A percentile compares a stretch with the other conserved stretches of the same genome.
Conservation (phyloP, 2,888 invertebrate species). For the Chydorus sphaericus region DNA sequence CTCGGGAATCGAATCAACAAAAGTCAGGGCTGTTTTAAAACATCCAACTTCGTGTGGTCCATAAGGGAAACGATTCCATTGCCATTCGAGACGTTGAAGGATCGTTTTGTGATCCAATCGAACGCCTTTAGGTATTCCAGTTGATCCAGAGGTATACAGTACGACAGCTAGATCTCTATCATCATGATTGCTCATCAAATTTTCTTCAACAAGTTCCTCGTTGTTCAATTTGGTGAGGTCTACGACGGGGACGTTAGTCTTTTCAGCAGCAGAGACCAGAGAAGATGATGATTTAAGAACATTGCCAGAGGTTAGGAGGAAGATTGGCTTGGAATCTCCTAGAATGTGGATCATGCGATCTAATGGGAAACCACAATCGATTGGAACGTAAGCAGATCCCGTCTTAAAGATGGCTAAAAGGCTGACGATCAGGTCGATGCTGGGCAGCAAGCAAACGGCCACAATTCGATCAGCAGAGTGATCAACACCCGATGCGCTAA, state of each 20-base stretch:
- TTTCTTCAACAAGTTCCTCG: neutral
- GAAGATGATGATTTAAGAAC: constrained; percentile 44
- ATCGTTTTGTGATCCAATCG: constrained; percentile 59
- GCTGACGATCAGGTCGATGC: constrained; percentile 47
- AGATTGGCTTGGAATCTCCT: constrained; percentile 51
- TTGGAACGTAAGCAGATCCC: constrained; percentile 69
- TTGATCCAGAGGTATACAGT: constrained; percentile 76
- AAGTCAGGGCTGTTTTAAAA: constrained; percentile 81
- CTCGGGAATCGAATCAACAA: constrained; percentile 78
- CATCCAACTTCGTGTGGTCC: constrained; percentile 52
- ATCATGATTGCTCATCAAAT: neutral
- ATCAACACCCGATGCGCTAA: constrained; percentile 33
- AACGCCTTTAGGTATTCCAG: constrained; percentile 79
- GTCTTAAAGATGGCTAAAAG: constrained; percentile 63
- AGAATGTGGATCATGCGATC: constrained; percentile 60
- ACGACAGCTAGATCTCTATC: constrained; percentile 44
- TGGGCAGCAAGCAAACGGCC: constrained; percentile 64
- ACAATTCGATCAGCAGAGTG: constrained; percentile 58
- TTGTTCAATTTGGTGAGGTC: neutral
- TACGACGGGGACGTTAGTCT: neutral
- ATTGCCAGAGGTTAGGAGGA: constrained; percentile 51
- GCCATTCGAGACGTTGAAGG: constrained; percentile 73
- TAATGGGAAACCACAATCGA: constrained; percentile 56
- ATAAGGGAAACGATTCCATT: constrained; percentile 69
- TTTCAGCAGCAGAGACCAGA: neutral